Conservation (phyloP, 35 echinoderm and acorn worm species). For the Lytechinus pictus region DNA sequence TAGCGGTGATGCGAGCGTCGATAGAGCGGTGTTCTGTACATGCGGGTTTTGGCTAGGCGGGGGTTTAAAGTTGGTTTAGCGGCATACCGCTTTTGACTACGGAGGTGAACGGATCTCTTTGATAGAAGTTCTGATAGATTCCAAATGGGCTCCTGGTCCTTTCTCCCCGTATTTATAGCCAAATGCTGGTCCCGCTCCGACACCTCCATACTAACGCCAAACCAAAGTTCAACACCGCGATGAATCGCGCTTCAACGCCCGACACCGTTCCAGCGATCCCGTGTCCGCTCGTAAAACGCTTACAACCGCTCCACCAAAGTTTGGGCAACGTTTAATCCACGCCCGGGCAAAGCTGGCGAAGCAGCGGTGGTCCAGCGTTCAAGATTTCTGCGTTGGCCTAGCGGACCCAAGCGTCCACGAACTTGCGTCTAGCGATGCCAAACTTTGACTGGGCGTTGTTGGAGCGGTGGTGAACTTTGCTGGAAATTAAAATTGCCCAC, state of each 20-base stretch:
- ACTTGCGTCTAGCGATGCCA: constrained; percentile 41
- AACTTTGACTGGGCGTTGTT: constrained; percentile 42
- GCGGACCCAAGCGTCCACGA: constrained; percentile 33
- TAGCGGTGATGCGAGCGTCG: no score
- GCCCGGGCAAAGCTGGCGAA: constrained; percentile 32
- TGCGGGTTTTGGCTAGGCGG: no score
- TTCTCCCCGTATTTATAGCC: no score
- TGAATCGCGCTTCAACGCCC: constrained; percentile 45
- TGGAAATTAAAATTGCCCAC: constrained; percentile 1
- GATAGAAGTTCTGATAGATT: no score
- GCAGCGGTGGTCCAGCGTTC: constrained; percentile 39
- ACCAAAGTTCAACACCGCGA: constrained; percentile 40
- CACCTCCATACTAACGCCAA: constrained; percentile 46
- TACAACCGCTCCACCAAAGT: constrained; percentile 41
- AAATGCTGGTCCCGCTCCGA: neutral
- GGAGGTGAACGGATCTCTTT: no score
- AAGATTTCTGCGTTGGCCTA: constrained; percentile 47
- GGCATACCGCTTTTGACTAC: no score
- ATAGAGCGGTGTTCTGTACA: neutral
- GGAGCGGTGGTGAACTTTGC: constrained; percentile 44
- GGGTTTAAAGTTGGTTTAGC: no score
- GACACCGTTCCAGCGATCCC: constrained; percentile 35
- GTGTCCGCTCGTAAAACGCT: constrained; percentile 41
- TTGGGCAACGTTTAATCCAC: constrained; percentile 34
- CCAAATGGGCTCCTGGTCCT: no score